A percentile compares a stretch with the other conserved stretches of the same genome.
These are phyloP conservation scores for Imbricaverruca yamaguchii DNA, from an alignment of 2,888 invertebrate species.

Conservation along the genomic window DNA sequence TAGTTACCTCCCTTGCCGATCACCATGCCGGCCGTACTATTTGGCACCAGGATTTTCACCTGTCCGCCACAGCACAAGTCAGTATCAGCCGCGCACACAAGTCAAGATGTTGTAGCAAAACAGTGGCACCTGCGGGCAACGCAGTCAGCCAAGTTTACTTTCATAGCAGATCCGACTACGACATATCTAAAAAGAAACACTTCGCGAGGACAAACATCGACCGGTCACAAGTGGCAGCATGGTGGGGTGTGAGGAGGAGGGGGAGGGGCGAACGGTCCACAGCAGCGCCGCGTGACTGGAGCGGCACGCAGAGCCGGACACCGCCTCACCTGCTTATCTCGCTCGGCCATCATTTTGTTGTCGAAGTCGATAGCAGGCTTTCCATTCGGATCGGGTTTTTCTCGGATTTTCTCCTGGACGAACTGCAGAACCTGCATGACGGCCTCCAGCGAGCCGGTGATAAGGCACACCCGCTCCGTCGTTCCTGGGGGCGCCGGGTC, in stretches of 20 bases:
- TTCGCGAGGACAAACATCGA: no score
- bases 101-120: no score
- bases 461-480: conserved; percentile 85
- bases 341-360: conserved; percentile 68
- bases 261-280: no score
- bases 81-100: no score
- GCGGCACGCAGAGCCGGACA: background rate
- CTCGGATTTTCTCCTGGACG: conserved; percentile 91
- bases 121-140: no score
- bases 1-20: conserved; percentile 94
- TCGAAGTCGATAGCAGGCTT: conserved; percentile 69
- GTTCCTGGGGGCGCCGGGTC: conserved; percentile 57
- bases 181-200: no score
- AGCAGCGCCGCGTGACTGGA: no score
- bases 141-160: no score
- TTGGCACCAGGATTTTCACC: conserved; percentile 92
- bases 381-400: conserved; percentile 83
- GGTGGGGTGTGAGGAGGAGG: no score
- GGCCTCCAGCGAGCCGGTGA: conserved; percentile 82
- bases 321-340: conserved; percentile 67
- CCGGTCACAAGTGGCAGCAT: no score
- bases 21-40: conserved; percentile 95
- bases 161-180: no score
- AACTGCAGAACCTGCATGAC: conserved; percentile 86
- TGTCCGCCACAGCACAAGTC: conserved; percentile 33